Evolutionary conservation across 1,140 invertebrate species (phyloP), one percentile per base, ranked within the genome.

Genomic region (Drosophila lowei): DNA sequence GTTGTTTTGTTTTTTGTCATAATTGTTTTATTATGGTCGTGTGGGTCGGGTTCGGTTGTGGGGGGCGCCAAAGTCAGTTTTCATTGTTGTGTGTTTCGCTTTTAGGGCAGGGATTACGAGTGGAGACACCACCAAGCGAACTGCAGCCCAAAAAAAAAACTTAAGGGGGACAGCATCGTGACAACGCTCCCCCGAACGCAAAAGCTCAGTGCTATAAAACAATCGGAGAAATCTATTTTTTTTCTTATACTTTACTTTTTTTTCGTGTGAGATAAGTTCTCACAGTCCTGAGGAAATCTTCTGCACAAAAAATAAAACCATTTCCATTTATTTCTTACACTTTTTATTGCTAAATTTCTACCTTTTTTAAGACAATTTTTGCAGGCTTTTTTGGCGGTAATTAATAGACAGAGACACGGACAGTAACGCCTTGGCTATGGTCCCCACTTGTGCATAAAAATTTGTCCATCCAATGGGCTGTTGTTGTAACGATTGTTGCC

Each of bases 11-110:
- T 74, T 68, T 67, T 65, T 74, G 63, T 79, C 83, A 85, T 85
- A 86, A 85, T 85, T 86, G 83, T 85, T 85, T 81, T 86, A 85
- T 81, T 86, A 86, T 77, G 72, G 56, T 76, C 72, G 63, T 67
- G 72, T 67, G 72, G 62, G 72, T 75, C 72, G 52, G 44, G 34
- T 56, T 57, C 30, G 46, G 34, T 58, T 43, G 15, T 21, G 41
- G 47, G 58, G 58, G 70, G 59, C 67, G 60, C 60, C 71, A 47
- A 58, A 52, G 52, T 76, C 63, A 76, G 34, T 75, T 75, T 50
- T 65, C 62, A 59, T 74, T 66, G 72, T 56, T 58, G 25, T 25
- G 18, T 43, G 49, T 53, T 62, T 62, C 30, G 52, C 28, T 25
- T 53, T 55, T 63, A 41, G 58, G 58, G 42, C 65, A 77, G 54